A percentile compares a stretch with the other conserved stretches of the same genome.
phyloP scores from a whole-genome alignment of 2,888 invertebrate genomes.

The Amphiduros pacificus region DNA sequence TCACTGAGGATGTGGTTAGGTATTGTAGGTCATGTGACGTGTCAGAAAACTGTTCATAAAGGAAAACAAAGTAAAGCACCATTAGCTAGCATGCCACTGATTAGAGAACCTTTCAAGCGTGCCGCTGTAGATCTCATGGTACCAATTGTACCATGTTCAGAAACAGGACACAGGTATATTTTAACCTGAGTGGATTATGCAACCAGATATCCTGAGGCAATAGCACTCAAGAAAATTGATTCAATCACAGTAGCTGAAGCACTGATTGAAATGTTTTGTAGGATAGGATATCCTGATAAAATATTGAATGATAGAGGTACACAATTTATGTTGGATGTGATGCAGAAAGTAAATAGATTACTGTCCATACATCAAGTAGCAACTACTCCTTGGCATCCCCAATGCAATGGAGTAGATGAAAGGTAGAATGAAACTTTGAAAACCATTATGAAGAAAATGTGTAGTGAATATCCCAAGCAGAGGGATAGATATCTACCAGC shows the following conservation, averaged over 20 bases:
- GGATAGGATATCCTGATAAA: not conserved
- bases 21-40: constrained; percentile 11
- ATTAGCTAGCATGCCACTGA: constrained; percentile 8
- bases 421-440: not conserved
- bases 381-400: not conserved
- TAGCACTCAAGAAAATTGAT: not conserved
- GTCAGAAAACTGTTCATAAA: constrained; percentile 10
- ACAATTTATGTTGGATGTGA: not conserved
- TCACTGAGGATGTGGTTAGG: not conserved
- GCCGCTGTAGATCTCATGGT: constrained; percentile 11
- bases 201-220: not conserved
- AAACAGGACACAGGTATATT: not conserved
- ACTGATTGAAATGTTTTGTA: not conserved
- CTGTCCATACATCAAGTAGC: not conserved
- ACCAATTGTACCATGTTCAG: constrained; percentile 1
- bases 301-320: not conserved
- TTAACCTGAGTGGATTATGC: not conserved
- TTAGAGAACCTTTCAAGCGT: constrained; percentile 11
- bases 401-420: not conserved
- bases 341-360: not conserved
- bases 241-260: not conserved
- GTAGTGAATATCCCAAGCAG: not conserved
- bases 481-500: constrained; percentile 3
- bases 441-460: not conserved
- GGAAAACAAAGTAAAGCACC: constrained; percentile 3